These are phyloP conservation scores for Sorex araneus DNA, from an alignment of 2,113 vertebrate genomes.

Conservation along the genomic window DNA sequence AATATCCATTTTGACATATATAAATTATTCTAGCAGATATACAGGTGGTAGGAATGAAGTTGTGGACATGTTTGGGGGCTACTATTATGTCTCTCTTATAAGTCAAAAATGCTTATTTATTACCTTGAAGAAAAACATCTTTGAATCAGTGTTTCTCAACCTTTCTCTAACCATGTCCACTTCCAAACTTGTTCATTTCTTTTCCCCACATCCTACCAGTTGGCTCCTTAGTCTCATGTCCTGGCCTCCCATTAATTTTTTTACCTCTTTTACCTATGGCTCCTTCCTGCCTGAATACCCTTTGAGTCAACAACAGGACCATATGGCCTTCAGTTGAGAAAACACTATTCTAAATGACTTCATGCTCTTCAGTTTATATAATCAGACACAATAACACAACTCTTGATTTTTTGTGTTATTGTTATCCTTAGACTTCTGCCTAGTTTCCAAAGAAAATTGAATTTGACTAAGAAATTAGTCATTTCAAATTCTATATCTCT, in stretches of 20 bases:
- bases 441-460: neutral
- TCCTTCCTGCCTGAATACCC: too few species aligned
- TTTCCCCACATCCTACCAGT: too few species aligned
- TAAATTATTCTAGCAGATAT: neutral
- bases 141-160: too few species aligned
- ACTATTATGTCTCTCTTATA: neutral
- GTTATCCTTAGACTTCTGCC: neutral
- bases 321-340: neutral
- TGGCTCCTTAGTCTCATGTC: too few species aligned
- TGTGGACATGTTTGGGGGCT: neutral
- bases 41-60: neutral
- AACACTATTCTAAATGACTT: slow-evolving; percentile 6
- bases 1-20: neutral
- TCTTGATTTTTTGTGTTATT: slow-evolving; percentile 56
- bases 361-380: slow-evolving; percentile 33
- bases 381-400: neutral
- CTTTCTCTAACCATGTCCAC: too few species aligned
- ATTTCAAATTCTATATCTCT: neutral
- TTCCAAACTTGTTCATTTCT: too few species aligned
- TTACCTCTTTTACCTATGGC: too few species aligned
- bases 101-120: neutral
- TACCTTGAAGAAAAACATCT: too few species aligned
- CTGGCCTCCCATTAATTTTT: too few species aligned
- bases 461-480: slow-evolving; percentile 61
- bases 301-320: too few species aligned